Evolutionary conservation across 2,797 vertebrate species (phyloP).

Genomic region (Leptoclinus maculatus): DNA sequence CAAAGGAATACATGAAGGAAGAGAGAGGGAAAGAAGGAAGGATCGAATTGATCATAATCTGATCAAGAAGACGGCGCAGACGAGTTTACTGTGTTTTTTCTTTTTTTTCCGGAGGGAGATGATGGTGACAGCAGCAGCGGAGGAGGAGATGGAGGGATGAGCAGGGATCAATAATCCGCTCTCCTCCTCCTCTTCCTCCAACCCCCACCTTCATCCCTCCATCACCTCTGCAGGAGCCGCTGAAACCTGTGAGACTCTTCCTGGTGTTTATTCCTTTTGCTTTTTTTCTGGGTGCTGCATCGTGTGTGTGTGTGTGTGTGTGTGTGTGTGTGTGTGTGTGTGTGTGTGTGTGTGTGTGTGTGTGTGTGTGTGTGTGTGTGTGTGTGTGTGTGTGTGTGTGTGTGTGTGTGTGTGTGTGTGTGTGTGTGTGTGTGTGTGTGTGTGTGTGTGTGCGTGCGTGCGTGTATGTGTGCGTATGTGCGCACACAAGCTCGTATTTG

Average conservation of each 20-base stretch:
- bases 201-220: constrained; percentile 67
- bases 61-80: constrained; percentile 32
- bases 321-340: not conserved
- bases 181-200: constrained; percentile 40
- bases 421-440: not conserved
- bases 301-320: constrained; percentile 28
- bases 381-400: too few species aligned
- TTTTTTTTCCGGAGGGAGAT: constrained; percentile 22
- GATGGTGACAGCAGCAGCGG: constrained; percentile 55
- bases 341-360: not conserved
- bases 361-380: not conserved
- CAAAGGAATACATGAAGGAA: constrained; percentile 29
- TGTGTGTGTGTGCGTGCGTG: too few species aligned
- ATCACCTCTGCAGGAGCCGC: constrained; percentile 72
- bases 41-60: constrained; percentile 40
- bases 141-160: constrained; percentile 65
- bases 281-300: constrained; percentile 47
- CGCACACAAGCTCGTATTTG: not conserved
- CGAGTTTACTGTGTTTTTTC: not conserved
- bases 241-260: constrained; percentile 70
- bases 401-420: not conserved
- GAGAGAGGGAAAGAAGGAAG: constrained; percentile 7
- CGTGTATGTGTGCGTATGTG: not conserved
- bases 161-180: constrained; percentile 61
- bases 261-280: not conserved